Evolutionary conservation across 2,888 invertebrate genomes (phyloP), one percentile per base, ranked within the genome.

Genomic region (Drosophila lutescens): DNA sequence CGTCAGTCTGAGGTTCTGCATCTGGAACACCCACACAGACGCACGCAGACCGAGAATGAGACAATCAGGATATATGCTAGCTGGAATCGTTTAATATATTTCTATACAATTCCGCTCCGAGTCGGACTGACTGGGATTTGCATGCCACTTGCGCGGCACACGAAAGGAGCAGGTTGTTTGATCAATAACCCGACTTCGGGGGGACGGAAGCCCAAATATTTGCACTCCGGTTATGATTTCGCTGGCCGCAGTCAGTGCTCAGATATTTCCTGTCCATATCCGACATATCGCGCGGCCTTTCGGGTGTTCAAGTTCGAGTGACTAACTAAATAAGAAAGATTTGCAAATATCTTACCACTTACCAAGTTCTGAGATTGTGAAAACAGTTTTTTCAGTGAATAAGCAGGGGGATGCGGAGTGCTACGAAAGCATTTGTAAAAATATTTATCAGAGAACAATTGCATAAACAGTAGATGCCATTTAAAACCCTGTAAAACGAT

Each of bases 111-210:
- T 54, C 30, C 10, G 13, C 15, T 12, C 20, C 13, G 46, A 34
- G 34, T 34, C 34, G 12, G 34, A 41, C 36, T 40, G 30, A 17
- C n/a, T 50, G 57, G 61, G 49, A 60, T 66, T 62, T 61, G 73
- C 67, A 63, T 74, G 74, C 74, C 62, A 74, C 63, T 74, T 73
- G 55, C 58, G 57, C 65, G 72, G 71, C 71, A 41, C 65, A 69
- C 56, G 60, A 77, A 66, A 75, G 61, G 69, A 71, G 73, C 78
- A 67, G 63, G 70, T 77, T 85, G 89, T 89, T 89, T 89, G 89
- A 89, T 89, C 89, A 80, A 89, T 89, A 89, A 65, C 46, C 54
- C 66, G 43, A 44, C 49, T 54, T 17, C 36, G 53, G 50, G 50
- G 51, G 51, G 58, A 66, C 54, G 70, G 54, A 59, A 63, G 67